Evolutionary conservation across 2,113 vertebrate genomes (phyloP), one percentile per base, ranked within the genome.

Genomic region (Sapayoa aenigma): DNA sequence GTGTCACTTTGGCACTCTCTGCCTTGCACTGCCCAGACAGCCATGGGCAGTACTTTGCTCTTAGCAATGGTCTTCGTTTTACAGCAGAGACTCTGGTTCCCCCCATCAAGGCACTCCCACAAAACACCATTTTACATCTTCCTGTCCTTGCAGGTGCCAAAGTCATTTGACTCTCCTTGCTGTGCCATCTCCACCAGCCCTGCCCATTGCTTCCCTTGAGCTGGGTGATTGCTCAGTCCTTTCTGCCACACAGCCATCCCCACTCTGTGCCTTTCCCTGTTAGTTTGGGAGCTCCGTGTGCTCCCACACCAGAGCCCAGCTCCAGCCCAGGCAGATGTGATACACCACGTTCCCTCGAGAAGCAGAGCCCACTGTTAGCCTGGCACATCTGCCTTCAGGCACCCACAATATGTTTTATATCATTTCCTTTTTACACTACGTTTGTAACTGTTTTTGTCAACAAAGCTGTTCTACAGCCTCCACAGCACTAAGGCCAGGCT

Each of bases 301-400:
- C 62, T 42, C 3, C 50, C 47, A 53, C 31, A 23, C 33, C 27
- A 44, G 37, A 59, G 30, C 42, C 7, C 9, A 60, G 60, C 59
- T 76, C 18, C 46, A 66, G n/a, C 33, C 12, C 49, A 20, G 47
- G 8, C 22, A 9, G 11, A 15, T 41, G 25, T 8, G 30, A 41
- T 17, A 11, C 7, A 9, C 16, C 3, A 10, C 0, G 0, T 31
- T 44, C 28, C 31, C 19, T 35, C 18, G 13, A 60, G 74, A 15
- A 74, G 19, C 18, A 23, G 52, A 84, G 60, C 23, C 17, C 44
- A 5, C 9, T 11, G 58, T 63, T 41, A 42, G 50, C n/a, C n/a
- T 1, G 15, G 30, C 63, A 60, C n/a, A 44, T 33, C 53, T 50
- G 33, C 73, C 73, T 73, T 28, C 10, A 60, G 59, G 47, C 31